These are phyloP conservation scores for Vanacampus margaritifer DNA, from an alignment of 2,113 vertebrate genomes.

Conservation along the genomic window DNA sequence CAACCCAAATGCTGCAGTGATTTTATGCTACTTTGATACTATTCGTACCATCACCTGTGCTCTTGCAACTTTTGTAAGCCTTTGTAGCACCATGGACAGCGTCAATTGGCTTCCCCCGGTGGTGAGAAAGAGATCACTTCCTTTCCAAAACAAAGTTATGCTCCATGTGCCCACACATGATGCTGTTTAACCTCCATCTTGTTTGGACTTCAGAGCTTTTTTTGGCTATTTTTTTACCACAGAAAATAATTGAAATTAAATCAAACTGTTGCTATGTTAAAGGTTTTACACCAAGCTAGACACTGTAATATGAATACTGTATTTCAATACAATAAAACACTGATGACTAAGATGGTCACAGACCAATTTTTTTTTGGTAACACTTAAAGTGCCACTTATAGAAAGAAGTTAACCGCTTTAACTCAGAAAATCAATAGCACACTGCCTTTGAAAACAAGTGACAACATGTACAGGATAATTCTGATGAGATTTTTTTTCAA, in stretches of 20 bases:
- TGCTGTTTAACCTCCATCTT: not conserved
- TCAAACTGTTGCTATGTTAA: too few species aligned
- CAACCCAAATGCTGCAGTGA: constrained; percentile 39
- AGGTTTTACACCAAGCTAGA: too few species aligned
- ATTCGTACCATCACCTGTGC: not conserved
- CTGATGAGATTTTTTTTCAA: too few species aligned
- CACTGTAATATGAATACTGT: not conserved
- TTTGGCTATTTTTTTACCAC: not conserved
- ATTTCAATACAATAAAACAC: too few species aligned
- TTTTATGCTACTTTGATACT: not conserved
- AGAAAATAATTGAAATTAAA: not conserved
- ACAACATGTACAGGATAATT: too few species aligned
- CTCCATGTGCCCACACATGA: not conserved
- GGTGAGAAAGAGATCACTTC: not conserved
- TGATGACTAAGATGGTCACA: too few species aligned
- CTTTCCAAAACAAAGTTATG: not conserved
- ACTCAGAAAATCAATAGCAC: too few species aligned
- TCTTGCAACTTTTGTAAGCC: not conserved
- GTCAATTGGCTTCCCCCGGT: constrained; percentile 6
- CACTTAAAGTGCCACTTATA: too few species aligned
- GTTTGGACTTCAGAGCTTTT: not conserved
- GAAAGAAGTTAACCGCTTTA: too few species aligned
- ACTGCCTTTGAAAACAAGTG: too few species aligned
- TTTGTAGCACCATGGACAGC: constrained; percentile 51
- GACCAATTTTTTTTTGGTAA: too few species aligned